Evolutionary conservation across 2,797 vertebrate species (phyloP).

Genomic region (Heliangelus exortis): DNA sequence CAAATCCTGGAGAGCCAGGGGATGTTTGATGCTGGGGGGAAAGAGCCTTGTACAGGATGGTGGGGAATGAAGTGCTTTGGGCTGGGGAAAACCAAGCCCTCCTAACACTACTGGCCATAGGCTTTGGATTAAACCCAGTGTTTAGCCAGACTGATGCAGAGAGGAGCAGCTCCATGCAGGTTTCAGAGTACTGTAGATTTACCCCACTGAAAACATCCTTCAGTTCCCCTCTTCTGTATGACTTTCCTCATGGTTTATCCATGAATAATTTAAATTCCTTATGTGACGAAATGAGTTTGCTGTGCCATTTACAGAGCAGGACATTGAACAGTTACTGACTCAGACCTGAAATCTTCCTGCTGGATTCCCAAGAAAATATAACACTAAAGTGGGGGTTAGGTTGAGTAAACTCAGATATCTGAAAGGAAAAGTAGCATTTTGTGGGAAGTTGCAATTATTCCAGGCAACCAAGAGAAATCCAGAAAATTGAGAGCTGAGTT

Average conservation of each 20-base stretch:
- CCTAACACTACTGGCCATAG: background rate
- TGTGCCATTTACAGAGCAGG: background rate
- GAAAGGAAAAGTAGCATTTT: background rate
- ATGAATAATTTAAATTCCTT: constrained; percentile 17
- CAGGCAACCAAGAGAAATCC: background rate
- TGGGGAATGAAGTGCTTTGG: background rate
- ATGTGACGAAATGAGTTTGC: background rate
- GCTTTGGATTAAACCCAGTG: background rate
- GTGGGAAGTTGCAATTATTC: background rate
- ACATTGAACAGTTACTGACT: background rate
- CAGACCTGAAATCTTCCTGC: background rate
- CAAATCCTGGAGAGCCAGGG: background rate
- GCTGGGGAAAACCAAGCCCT: background rate
- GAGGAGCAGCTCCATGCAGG: background rate
- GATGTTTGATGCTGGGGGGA: rapidly evolving
- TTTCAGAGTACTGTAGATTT: background rate
- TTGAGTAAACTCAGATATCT: background rate
- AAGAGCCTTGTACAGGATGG: background rate
- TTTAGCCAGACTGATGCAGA: background rate
- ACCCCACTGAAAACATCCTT: background rate
- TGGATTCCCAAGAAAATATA: background rate
- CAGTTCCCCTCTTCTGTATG: background rate
- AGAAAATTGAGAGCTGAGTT: background rate
- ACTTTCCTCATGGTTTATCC: background rate
- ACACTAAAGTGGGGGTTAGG: background rate